A percentile compares a stretch with the other conserved stretches of the same genome.
phyloP scores from a whole-genome alignment of 1,140 invertebrate species.

The Centruroides sculpturatus region DNA sequence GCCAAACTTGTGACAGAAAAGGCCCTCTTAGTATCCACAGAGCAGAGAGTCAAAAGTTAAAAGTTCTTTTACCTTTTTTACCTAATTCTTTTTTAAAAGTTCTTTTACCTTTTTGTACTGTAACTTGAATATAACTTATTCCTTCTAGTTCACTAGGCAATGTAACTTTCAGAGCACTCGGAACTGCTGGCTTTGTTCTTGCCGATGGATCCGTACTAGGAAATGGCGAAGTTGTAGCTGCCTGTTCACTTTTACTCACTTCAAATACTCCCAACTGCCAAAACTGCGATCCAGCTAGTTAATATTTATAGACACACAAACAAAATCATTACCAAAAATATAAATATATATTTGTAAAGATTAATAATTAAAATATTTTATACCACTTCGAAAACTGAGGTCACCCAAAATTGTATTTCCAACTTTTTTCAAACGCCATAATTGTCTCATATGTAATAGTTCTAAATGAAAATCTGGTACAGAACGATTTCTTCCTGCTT shows the following conservation, averaged over 20 bases:
- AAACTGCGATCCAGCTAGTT: conserved; percentile 63
- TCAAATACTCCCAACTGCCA: conserved; percentile 89
- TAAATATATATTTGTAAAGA: too few relatives aligned
- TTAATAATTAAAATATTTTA: too few relatives aligned
- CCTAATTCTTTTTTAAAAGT: too few relatives aligned
- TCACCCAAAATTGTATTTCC: conserved; percentile 91
- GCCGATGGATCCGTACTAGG: conserved; percentile 24
- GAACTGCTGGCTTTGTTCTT: conserved; percentile 1
- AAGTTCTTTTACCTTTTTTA: conserved; percentile 52
- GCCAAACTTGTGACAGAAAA: too few relatives aligned
- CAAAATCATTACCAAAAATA: neutral
- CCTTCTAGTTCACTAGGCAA: conserved; percentile 89
- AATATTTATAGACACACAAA: conserved; percentile 2
- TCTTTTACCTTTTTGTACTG: conserved; percentile 67
- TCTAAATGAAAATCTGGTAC: conserved; percentile 81
- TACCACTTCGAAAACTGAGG: conserved; percentile 77
- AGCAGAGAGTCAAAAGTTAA: too few relatives aligned
- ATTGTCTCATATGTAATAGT: conserved; percentile 70
- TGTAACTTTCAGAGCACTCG: conserved; percentile 71
- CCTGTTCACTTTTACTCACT: conserved; percentile 74
- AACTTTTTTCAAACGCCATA: conserved; percentile 90
- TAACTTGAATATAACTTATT: conserved; percentile 85
- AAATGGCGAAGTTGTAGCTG: conserved; percentile 37
- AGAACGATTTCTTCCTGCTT: conserved; percentile 47
- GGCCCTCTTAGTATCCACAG: too few relatives aligned